Evolutionary conservation across 2,797 vertebrate genomes (phyloP), one percentile per base, ranked within the genome.

Genomic region (Muscicapa comitata): DNA sequence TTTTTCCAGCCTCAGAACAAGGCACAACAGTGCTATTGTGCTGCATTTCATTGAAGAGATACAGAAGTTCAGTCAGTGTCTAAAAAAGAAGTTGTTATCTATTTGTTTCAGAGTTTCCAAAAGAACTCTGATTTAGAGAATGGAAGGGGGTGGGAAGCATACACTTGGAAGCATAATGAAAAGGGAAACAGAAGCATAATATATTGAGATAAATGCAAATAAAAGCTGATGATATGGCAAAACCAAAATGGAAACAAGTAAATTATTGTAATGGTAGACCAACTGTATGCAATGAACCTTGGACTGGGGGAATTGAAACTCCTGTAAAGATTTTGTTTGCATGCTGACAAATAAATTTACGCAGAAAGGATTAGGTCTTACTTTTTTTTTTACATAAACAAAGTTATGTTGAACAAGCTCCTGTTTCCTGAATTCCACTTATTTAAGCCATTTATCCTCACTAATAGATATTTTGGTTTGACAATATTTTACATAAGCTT

Each of bases 81-180:
- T 59, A 71, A n/a, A 53, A 53, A 74, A 20, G 19, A 72, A 67
- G 3, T 7, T 35, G 7, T 31, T 37, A 18, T 1, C 6, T 4
- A 35, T 21, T 17, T 72, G n/a, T 71, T 54, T 40, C 73, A n/a
- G 17, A 29, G 14, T 51, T 82, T 9, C 18, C 54, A 45, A 42
- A 73, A 58, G 10, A 79, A 25, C 12, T 81, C 38, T 4, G 13
- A 29, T 83, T 57, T 51, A 58, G 7, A 74, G 7, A 71, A 67
- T 1, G 3, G 9, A 74, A 45, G 4, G 17, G 24, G 12, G 4
- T 33, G 7, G 88, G 9, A 23, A 1, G 5, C 35, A 35, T 21
- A 8, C 26, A 26, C 0, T 0, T 28, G 25, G 9, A 66, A 82
- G 8, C 1, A 1, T 12, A 65, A 11, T 21, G 17, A 57, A 67